phyloP scores from a whole-genome alignment of 2,888 invertebrate genomes.

The Camponotus fellah region DNA sequence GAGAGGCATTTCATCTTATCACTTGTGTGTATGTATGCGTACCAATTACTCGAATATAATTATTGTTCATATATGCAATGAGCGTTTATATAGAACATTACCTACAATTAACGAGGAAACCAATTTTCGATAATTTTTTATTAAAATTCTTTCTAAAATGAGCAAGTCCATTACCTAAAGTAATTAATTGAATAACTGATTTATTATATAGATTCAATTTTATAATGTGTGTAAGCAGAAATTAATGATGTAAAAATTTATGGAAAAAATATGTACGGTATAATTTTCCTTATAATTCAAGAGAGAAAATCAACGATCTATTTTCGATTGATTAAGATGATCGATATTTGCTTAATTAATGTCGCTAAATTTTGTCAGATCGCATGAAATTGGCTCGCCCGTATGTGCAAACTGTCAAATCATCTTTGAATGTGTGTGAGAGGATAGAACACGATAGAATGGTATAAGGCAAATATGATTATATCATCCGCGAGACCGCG shows the following conservation, averaged over 20 bases:
- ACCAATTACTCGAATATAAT: background rate
- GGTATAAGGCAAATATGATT: conserved; percentile 55
- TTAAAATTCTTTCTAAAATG: background rate
- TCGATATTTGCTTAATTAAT: conserved; percentile 31
- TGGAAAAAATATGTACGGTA: background rate
- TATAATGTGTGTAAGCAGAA: background rate
- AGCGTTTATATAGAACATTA: background rate
- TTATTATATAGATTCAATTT: background rate
- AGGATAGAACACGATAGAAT: background rate
- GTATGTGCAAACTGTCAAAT: conserved; percentile 28
- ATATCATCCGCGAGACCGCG: conserved; percentile 28
- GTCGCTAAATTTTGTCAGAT: background rate
- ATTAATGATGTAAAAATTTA: background rate
- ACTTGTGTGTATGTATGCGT: background rate
- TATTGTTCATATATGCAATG: background rate
- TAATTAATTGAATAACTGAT: conserved; percentile 1
- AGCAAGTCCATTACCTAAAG: background rate
- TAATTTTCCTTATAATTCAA: background rate
- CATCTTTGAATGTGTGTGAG: background rate
- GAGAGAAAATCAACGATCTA: background rate
- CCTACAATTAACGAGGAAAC: background rate
- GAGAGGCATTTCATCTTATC: background rate
- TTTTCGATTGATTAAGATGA: background rate
- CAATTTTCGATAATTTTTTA: background rate
- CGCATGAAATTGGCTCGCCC: conserved; percentile 22